Conservation (phyloP, 1,140 invertebrate genomes). For the Octopus bimaculoides region DNA sequence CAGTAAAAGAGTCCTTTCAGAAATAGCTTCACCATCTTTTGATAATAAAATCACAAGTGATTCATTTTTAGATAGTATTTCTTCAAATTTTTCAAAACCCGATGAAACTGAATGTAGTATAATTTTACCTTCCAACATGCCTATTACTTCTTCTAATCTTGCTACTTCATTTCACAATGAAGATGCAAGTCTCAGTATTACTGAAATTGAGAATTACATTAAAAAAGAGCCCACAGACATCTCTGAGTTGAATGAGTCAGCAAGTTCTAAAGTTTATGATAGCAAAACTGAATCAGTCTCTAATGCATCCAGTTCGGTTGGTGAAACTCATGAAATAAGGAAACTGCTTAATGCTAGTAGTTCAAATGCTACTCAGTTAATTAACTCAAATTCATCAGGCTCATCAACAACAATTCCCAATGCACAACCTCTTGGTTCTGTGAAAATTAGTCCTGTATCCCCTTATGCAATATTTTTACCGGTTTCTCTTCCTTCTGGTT, state of each 20-base stretch:
- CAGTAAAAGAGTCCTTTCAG: no score
- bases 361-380: background rate
- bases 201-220: slow-evolving; percentile 1
- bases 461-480: slow-evolving; percentile 7
- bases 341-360: background rate
- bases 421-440: background rate
- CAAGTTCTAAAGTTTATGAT: background rate
- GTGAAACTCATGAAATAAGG: background rate
- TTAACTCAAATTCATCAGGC: background rate
- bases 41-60: no score
- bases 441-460: background rate
- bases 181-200: background rate
- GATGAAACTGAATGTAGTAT: no score
- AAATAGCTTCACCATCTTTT: no score
- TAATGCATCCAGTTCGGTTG: background rate
- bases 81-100: no score
- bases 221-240: slow-evolving; percentile 10
- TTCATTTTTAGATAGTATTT: no score
- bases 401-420: background rate
- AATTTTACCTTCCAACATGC: no score
- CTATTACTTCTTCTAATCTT: no score
- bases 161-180: no score
- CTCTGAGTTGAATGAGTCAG: background rate
- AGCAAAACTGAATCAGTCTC: background rate
- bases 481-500: background rate